These are phyloP conservation scores for Chymomyza fuscimana DNA, from an alignment of 2,888 invertebrate species.

Conservation along the genomic window DNA sequence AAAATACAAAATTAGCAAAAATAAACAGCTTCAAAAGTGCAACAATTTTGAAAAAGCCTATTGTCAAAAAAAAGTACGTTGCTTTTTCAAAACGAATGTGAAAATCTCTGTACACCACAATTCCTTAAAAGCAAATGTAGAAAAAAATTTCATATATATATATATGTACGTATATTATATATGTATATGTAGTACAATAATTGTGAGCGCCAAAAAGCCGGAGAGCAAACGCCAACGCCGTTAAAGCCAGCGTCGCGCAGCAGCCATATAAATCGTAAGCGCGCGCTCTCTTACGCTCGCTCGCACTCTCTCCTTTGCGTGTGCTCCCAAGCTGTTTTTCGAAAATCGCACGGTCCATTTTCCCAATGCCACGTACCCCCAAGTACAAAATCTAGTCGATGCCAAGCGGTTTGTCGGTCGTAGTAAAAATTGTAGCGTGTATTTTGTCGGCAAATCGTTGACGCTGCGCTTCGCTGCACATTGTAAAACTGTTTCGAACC, in stretches of 20 bases:
- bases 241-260: conserved; percentile 39
- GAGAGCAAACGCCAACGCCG: conserved; percentile 43
- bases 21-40: conserved; percentile 15
- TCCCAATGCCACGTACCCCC: neutral
- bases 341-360: conserved; percentile 28
- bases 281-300: conserved; percentile 18
- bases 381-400: neutral
- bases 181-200: conserved; percentile 50
- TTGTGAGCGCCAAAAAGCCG: conserved; percentile 71
- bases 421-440: conserved; percentile 61
- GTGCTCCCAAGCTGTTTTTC: conserved; percentile 22
- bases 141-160: conserved; percentile 53
- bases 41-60: neutral
- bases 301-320: conserved; percentile 33
- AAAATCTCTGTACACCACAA: conserved; percentile 77
- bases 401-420: conserved; percentile 28
- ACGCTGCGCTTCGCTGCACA: conserved; percentile 58
- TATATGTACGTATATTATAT: conserved; percentile 40
- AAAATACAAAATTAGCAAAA: neutral
- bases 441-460: conserved; percentile 56
- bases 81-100: conserved; percentile 43
- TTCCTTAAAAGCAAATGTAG: conserved; percentile 57
- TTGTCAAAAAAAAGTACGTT: conserved; percentile 24
- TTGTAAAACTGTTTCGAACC: conserved; percentile 26
- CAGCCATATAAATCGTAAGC: conserved; percentile 63